These are phyloP conservation scores for Athrips mouffetella DNA, from an alignment of 2,888 invertebrate genomes.

Conservation along the genomic window DNA sequence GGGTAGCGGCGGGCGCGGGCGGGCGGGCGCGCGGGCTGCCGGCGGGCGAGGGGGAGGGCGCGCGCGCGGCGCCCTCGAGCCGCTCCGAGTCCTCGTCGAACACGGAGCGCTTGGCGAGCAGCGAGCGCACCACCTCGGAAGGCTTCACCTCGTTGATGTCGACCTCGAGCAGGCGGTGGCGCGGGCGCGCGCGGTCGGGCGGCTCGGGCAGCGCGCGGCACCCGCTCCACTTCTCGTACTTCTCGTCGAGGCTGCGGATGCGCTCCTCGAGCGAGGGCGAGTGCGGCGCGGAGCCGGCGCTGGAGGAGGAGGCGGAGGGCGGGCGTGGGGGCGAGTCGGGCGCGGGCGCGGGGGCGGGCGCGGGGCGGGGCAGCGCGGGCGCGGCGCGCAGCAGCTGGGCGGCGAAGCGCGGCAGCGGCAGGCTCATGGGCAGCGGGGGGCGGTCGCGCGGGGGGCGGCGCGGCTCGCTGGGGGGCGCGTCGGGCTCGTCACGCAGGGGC, in stretches of 20 bases:
- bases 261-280: slow-evolving; percentile 91
- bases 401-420: slow-evolving; percentile 94
- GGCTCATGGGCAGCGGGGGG: slow-evolving; percentile 84
- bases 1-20: slow-evolving; percentile 87
- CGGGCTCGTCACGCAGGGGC: slow-evolving; percentile 90
- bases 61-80: slow-evolving; percentile 92
- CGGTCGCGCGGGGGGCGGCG: slow-evolving; percentile 82
- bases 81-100: slow-evolving; percentile 98
- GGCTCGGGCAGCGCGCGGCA: slow-evolving; percentile 79
- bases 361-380: slow-evolving; percentile 62
- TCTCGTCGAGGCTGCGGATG: slow-evolving; percentile 94
- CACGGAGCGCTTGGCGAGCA: slow-evolving; percentile 94
- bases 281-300: slow-evolving; percentile 84
- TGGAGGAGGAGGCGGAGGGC: slow-evolving; percentile 86
- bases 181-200: slow-evolving; percentile 79
- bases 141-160: slow-evolving; percentile 91
- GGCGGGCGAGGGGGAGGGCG: slow-evolving; percentile 78
- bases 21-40: slow-evolving; percentile 72
- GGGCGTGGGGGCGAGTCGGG: slow-evolving; percentile 83
- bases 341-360: slow-evolving; percentile 66
- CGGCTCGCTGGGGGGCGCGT: slow-evolving; percentile 84
- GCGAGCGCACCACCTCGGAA: slow-evolving; percentile 94
- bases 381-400: slow-evolving; percentile 80
- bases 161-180: slow-evolving; percentile 87
- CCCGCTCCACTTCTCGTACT: slow-evolving; percentile 92